phyloP scores from a whole-genome alignment of 2,888 invertebrate genomes.

The Leucophora obtusa region DNA sequence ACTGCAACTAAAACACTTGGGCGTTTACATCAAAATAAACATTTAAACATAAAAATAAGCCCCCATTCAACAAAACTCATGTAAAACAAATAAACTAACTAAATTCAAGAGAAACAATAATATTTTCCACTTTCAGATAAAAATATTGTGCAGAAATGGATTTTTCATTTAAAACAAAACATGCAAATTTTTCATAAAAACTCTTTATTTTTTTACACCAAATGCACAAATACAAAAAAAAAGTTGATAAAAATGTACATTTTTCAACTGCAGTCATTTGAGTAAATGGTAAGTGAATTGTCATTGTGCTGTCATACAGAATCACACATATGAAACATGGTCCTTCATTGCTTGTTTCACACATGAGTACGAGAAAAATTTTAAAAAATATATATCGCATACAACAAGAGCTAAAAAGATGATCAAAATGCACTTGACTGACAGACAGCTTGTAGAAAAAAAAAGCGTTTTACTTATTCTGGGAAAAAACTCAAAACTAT shows the following conservation, averaged over 20 bases:
- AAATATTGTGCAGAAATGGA: slow-evolving; percentile 24
- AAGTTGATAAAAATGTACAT: slow-evolving; percentile 13
- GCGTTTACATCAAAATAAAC: not conserved
- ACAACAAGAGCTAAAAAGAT: not conserved
- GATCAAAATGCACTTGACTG: not conserved
- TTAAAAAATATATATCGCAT: not conserved
- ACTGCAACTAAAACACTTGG: not conserved
- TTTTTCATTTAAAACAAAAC: slow-evolving; percentile 26
- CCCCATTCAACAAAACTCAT: not conserved
- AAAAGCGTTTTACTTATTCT: not conserved
- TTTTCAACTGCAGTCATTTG: slow-evolving; percentile 53
- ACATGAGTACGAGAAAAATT: slow-evolving; percentile 5
- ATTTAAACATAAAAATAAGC: not conserved
- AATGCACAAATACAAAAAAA: slow-evolving; percentile 24
- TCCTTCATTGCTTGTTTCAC: slow-evolving; percentile 15
- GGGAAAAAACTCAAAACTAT: not conserved
- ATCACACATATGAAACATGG: slow-evolving; percentile 49
- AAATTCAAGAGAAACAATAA: not conserved
- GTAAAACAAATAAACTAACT: not conserved
- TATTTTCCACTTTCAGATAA: not conserved
- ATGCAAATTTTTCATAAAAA: slow-evolving; percentile 4
- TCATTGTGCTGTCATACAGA: slow-evolving; percentile 50
- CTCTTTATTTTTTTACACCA: slow-evolving; percentile 19
- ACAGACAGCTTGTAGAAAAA: not conserved
- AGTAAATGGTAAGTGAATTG: slow-evolving; percentile 58